These are phyloP conservation scores for Diabrotica undecimpunctata DNA, from an alignment of 1,140 invertebrate genomes.

Conservation along the genomic window DNA sequence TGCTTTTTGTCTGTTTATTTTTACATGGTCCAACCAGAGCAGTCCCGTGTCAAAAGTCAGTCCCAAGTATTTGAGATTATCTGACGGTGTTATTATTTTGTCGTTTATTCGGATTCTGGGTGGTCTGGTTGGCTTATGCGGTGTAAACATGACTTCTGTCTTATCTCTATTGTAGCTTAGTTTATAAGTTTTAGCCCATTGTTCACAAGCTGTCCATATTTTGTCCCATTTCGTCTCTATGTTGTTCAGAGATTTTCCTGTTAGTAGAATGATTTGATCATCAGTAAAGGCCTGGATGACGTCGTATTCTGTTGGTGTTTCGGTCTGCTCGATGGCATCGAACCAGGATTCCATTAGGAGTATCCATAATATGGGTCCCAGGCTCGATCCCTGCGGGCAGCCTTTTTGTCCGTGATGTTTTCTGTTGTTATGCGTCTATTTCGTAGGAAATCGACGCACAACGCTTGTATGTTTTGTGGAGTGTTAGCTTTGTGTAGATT, in stretches of 20 bases:
- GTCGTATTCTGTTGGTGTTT: too few species aligned
- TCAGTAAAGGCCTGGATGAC: slow-evolving; percentile 14
- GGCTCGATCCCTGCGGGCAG: slow-evolving; percentile 32
- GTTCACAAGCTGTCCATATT: slow-evolving; percentile 4
- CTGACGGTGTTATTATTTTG: background rate
- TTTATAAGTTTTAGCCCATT: slow-evolving; percentile 8
- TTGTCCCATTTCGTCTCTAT: slow-evolving; percentile 11
- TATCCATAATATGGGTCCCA: slow-evolving; percentile 29
- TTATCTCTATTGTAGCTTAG: slow-evolving; percentile 25
- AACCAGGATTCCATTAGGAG: too few species aligned
- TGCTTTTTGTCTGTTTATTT: too few species aligned
- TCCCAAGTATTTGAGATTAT: slow-evolving; percentile 26
- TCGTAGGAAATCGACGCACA: slow-evolving; percentile 12
- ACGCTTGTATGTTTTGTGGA: background rate
- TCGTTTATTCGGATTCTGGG: slow-evolving; percentile 18
- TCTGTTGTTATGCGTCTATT: slow-evolving; percentile 19
- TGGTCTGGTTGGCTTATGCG: background rate
- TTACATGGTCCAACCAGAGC: too few species aligned
- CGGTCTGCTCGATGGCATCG: too few species aligned
- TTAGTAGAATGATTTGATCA: background rate
- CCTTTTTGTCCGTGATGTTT: slow-evolving; percentile 23
- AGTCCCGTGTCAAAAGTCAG: too few species aligned
- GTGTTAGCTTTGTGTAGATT: too few species aligned
- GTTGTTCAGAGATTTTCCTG: too few species aligned
- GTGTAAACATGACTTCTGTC: slow-evolving; percentile 25